Conservation (phyloP, 2,113 vertebrate species). For the Pituophis catenifer region DNA sequence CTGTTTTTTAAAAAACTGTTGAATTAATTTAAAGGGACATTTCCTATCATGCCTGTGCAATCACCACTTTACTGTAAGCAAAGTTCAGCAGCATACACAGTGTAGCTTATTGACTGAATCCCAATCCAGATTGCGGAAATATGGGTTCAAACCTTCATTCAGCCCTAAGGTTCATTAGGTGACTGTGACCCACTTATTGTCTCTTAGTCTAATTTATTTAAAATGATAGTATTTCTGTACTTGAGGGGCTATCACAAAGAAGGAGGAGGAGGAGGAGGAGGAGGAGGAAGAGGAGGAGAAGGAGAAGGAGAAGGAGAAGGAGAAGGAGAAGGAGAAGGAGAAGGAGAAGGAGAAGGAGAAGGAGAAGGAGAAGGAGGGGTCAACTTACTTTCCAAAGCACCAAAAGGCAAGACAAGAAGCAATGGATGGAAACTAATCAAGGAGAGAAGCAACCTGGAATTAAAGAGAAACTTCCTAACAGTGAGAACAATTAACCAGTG, state of each 20-base stretch:
- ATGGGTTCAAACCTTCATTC: not conserved
- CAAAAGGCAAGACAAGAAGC: not conserved
- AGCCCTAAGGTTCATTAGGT: not conserved
- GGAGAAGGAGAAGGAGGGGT: not conserved
- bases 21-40: constrained; percentile 11
- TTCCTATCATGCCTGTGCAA: not conserved
- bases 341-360: too few species aligned
- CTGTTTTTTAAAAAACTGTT: not conserved
- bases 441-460: not conserved
- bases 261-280: too few species aligned
- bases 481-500: not conserved
- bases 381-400: not conserved
- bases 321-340: too few species aligned
- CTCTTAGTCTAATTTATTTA: not conserved
- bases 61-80: not conserved
- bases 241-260: not conserved
- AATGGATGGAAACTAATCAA: not conserved
- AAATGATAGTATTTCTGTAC: not conserved
- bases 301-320: too few species aligned
- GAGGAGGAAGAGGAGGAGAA: too few species aligned
- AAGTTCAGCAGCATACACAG: not conserved
- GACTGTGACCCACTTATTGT: too few species aligned
- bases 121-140: not conserved
- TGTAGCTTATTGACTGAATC: too few species aligned
- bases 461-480: not conserved